These are phyloP conservation scores for Nettapus auritus DNA, from an alignment of 2,113 vertebrate genomes.

Conservation along the genomic window DNA sequence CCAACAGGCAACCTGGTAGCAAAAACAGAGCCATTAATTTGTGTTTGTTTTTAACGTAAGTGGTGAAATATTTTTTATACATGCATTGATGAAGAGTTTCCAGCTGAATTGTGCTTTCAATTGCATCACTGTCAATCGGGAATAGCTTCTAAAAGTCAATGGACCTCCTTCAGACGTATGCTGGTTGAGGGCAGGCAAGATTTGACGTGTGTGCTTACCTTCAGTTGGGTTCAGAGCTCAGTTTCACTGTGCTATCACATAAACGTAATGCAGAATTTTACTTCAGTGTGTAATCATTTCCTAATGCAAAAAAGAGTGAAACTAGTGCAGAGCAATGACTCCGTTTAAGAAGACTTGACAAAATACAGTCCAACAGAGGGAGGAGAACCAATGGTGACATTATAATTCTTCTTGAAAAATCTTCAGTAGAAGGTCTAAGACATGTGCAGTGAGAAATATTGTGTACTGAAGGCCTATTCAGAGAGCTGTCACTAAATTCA, in stretches of 20 bases:
- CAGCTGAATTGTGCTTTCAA: background rate
- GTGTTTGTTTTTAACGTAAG: background rate
- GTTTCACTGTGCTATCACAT: constrained; percentile 78
- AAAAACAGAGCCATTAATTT: constrained; percentile 4
- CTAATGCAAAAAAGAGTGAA: constrained; percentile 11
- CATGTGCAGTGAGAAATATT: background rate
- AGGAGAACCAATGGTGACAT: background rate
- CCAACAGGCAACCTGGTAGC: constrained; percentile 60
- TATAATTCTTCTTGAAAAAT: background rate
- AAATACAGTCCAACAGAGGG: background rate
- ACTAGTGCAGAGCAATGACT: background rate
- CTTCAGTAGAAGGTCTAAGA: background rate
- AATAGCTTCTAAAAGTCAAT: background rate
- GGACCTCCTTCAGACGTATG: background rate
- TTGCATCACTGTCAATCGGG: background rate
- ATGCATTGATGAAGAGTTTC: background rate
- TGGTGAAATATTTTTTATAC: constrained; percentile 27
- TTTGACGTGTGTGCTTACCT: background rate
- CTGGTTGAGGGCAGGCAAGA: background rate
- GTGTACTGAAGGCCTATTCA: background rate
- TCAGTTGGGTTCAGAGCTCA: constrained; percentile 1
- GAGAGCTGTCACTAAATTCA: constrained; percentile 1
- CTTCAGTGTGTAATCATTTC: constrained; percentile 65
- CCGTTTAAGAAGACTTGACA: background rate
- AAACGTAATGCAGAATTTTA: constrained; percentile 80